Evolutionary conservation across 92 coral and sea anemone species (phyloP).

Genomic region (Galaxea fascicularis): DNA sequence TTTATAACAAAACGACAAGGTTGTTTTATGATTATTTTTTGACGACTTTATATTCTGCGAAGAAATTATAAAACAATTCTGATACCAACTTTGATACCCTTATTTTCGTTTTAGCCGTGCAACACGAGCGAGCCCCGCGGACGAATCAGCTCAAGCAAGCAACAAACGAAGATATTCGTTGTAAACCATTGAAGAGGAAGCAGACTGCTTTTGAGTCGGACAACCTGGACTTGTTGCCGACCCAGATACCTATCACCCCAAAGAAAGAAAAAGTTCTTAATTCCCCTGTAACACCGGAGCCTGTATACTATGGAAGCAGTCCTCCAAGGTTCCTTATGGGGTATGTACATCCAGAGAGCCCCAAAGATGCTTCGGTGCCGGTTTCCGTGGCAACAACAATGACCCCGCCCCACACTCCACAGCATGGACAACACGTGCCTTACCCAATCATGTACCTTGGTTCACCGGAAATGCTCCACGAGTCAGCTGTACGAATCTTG

Average conservation of each 20-base stretch:
- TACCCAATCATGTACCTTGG: slow-evolving; percentile 74
- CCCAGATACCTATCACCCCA: slow-evolving; percentile 40
- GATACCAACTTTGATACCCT: slow-evolving; percentile 1
- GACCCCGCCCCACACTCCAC: slow-evolving; percentile 88
- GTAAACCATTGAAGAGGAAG: slow-evolving; percentile 85
- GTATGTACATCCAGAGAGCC: slow-evolving; percentile 42
- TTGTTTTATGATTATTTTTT: too few species aligned
- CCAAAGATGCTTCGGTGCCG: slow-evolving; percentile 50
- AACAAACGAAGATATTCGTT: slow-evolving; percentile 38
- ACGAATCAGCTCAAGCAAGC: slow-evolving; percentile 75
- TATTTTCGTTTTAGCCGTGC: slow-evolving; percentile 77
- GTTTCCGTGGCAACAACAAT: slow-evolving; percentile 70
- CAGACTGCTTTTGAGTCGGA: slow-evolving; percentile 63
- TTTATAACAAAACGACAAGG: too few species aligned
- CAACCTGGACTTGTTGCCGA: slow-evolving; percentile 54
- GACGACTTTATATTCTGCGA: too few species aligned
- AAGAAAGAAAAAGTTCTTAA: slow-evolving; percentile 75
- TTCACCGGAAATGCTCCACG: slow-evolving; percentile 89
- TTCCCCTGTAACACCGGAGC: slow-evolving; percentile 63
- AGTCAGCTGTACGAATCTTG: slow-evolving; percentile 91
- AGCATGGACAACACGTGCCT: slow-evolving; percentile 52
- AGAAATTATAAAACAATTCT: too few species aligned
- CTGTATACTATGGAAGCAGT: slow-evolving; percentile 46
- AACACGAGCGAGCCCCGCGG: slow-evolving; percentile 95
- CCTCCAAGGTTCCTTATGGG: slow-evolving; percentile 53